A percentile compares a stretch with the other conserved stretches of the same genome.
Evolutionary conservation across 2,797 vertebrate species (phyloP).

Genomic region (Danio jaintianensis): DNA sequence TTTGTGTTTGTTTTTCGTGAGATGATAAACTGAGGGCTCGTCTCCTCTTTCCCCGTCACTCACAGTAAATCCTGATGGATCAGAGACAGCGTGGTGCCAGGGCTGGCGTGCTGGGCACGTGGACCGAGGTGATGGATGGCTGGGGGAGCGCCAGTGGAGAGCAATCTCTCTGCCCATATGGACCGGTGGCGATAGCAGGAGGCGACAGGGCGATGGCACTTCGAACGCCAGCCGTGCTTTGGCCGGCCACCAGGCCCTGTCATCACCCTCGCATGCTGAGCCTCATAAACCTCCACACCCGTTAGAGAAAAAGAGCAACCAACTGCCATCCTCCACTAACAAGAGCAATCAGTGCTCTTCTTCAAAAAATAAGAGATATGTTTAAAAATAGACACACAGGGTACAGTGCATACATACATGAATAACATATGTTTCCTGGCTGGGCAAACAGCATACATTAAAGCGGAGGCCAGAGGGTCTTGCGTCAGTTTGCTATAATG

Average conservation of each 20-base stretch:
- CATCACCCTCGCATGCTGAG: conserved; percentile 78
- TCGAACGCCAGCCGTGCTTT: conserved; percentile 73
- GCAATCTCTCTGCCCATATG: conserved; percentile 77
- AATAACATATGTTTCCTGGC: conserved; percentile 30
- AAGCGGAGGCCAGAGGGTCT: conserved; percentile 29
- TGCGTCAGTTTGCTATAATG: conserved; percentile 42
- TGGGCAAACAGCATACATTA: conserved; percentile 13
- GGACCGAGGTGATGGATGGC: conserved; percentile 75
- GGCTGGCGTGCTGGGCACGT: conserved; percentile 67
- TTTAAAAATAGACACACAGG: not conserved
- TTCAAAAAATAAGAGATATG: not conserved
- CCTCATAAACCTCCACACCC: conserved; percentile 61
- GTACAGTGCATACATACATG: conserved; percentile 20
- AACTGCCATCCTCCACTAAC: conserved; percentile 50
- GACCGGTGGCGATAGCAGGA: conserved; percentile 75
- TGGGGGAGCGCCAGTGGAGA: conserved; percentile 73
- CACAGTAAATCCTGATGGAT: conserved; percentile 66
- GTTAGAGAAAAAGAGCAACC: conserved; percentile 47
- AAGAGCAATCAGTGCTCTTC: conserved; percentile 38
- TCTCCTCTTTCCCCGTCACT: conserved; percentile 55
- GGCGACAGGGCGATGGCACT: conserved; percentile 72
- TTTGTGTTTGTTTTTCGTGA: conserved; percentile 53
- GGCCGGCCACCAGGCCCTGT: conserved; percentile 80
- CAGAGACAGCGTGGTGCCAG: conserved; percentile 61
- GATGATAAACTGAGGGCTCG: conserved; percentile 61